Evolutionary conservation across 2,888 invertebrate genomes (phyloP).

Genomic region (Acleris literana): DNA sequence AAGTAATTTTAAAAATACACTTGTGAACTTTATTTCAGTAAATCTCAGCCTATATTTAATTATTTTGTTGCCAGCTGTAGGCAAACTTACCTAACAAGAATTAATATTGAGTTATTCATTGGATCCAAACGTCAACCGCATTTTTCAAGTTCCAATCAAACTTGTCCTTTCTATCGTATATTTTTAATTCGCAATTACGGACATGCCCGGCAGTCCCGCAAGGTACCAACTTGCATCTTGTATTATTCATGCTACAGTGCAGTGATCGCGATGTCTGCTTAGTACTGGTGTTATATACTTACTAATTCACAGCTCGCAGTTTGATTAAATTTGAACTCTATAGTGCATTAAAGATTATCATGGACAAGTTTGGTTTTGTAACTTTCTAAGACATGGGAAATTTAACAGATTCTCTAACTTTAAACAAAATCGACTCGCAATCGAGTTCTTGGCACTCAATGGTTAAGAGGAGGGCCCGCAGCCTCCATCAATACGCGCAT

Average conservation of each 20-base stretch:
- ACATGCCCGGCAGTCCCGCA: conserved; percentile 40
- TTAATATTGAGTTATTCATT: conserved; percentile 32
- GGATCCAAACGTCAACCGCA: conserved; percentile 36
- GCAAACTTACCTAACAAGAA: no score
- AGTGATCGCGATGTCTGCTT: conserved; percentile 51
- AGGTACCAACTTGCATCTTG: conserved; percentile 52
- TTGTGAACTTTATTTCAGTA: background rate
- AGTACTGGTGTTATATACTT: conserved; percentile 3
- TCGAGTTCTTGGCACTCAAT: no score
- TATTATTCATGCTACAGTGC: conserved; percentile 59
- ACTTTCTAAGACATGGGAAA: conserved; percentile 35
- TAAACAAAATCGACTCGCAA: no score
- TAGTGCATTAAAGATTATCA: background rate
- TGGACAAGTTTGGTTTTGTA: no score
- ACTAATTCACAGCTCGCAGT: conserved; percentile 6
- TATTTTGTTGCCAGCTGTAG: background rate
- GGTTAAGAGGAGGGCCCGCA: conserved; percentile 57
- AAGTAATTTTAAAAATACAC: no score
- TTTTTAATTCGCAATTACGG: conserved; percentile 37
- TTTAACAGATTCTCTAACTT: conserved; percentile 38
- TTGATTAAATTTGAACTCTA: background rate
- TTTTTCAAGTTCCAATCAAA: conserved; percentile 35
- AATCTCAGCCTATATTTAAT: background rate
- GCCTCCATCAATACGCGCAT: conserved; percentile 64
- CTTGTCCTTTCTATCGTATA: conserved; percentile 29